These are phyloP conservation scores for Panagrolaimus sp. DNA, from an alignment of 1,140 invertebrate species.

Conservation along the genomic window DNA sequence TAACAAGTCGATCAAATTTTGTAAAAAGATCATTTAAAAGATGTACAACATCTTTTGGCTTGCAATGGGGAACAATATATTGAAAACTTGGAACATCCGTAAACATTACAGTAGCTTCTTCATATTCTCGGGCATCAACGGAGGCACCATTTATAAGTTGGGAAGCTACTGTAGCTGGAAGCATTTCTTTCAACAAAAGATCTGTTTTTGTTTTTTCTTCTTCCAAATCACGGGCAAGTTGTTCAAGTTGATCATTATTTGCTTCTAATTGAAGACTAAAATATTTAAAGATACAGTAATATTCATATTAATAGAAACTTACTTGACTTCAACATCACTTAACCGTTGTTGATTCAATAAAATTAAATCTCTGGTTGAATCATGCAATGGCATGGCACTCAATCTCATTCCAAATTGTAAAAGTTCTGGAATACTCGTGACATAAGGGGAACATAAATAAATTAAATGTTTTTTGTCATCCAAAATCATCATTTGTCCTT, in stretches of 20 bases:
- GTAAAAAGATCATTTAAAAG: conserved; percentile 92
- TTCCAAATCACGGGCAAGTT: conserved; percentile 86
- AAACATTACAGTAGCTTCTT: conserved; percentile 51
- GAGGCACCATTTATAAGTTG: conserved; percentile 52
- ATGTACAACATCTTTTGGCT: conserved; percentile 71
- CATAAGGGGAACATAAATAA: conserved; percentile 55
- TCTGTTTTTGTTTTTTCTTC: conserved; percentile 93
- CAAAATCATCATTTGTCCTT: conserved; percentile 56
- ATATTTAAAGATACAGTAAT: not conserved
- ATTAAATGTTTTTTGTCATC: conserved; percentile 45
- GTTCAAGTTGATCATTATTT: conserved; percentile 88
- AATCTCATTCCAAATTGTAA: conserved; percentile 72
- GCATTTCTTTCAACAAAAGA: conserved; percentile 60
- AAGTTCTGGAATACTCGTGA: conserved; percentile 56
- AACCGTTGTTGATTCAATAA: conserved; percentile 94
- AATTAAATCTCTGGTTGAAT: conserved; percentile 89
- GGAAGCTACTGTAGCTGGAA: conserved; percentile 49
- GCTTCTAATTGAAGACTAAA: conserved; percentile 72
- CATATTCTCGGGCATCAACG: conserved; percentile 50
- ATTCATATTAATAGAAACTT: conserved; percentile 62
- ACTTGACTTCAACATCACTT: conserved; percentile 91
- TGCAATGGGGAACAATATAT: conserved; percentile 51
- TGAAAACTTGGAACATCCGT: conserved; percentile 52
- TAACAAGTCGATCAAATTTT: conserved; percentile 71
- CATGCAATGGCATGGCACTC: conserved; percentile 89